Percentiles rank a stretch among this genome's conserved stretches.
These are phyloP conservation scores for Trichonephila clavipes DNA, from an alignment of 1,140 invertebrate species.

Conservation along the genomic window DNA sequence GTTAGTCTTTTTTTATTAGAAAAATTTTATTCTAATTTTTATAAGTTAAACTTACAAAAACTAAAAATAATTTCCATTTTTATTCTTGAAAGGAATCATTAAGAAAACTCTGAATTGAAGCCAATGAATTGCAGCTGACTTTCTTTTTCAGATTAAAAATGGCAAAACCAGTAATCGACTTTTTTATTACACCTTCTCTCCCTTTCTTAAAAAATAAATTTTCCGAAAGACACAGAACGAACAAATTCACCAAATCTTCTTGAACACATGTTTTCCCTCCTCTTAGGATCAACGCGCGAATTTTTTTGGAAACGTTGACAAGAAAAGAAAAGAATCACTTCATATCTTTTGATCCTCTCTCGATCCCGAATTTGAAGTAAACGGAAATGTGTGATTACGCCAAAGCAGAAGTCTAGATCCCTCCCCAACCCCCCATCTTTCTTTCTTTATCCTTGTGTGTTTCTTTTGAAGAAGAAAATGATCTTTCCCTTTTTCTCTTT, in stretches of 20 bases:
- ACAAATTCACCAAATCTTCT: neutral
- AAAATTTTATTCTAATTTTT: too few species aligned
- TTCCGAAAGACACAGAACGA: neutral
- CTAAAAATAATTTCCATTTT: neutral
- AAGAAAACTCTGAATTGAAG: neutral
- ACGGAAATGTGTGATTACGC: slow-evolving; percentile 69
- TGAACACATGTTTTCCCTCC: neutral
- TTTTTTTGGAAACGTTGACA: slow-evolving; percentile 16
- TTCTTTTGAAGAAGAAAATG: slow-evolving; percentile 56
- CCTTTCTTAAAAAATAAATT: neutral
- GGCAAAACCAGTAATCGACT: neutral
- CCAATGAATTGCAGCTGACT: neutral
- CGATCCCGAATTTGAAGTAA: slow-evolving; percentile 17
- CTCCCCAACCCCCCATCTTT: neutral
- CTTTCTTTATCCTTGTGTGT: slow-evolving; percentile 21
- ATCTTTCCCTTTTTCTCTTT: slow-evolving; percentile 23
- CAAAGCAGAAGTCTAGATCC: slow-evolving; percentile 48
- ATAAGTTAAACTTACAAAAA: too few species aligned
- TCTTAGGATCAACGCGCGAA: neutral
- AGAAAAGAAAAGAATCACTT: slow-evolving; percentile 7
- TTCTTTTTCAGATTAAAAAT: neutral
- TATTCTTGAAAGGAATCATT: neutral
- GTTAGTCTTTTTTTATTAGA: too few species aligned
- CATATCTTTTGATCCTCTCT: slow-evolving; percentile 60
- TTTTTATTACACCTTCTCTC: neutral